Base-by-base conservation (phyloP, 2,797 vertebrate species). In the Heliangelus exortis region DNA sequence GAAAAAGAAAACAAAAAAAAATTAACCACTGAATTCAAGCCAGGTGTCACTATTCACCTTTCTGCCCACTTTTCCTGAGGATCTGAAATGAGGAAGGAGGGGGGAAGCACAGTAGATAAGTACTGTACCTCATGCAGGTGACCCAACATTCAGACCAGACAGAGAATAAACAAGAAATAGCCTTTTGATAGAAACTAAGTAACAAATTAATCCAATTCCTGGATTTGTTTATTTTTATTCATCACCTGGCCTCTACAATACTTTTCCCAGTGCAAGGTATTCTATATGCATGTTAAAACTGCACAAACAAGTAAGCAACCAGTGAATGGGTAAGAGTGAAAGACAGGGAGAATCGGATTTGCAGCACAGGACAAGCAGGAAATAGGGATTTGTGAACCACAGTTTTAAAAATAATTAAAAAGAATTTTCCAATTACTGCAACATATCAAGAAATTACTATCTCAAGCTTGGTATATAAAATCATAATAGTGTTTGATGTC, bases 281-380 rank as follows among this genome's bases (percentile, higher is more conserved):
- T 78, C 53, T 66, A 23, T 6, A 74, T 22, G 47, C 28, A 31
- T 1, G 11, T 15, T 57, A 61, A 87, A 90, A 80, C 7, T 36
- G 41, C 58, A 74, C 1, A 1, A 66, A 66, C 34, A 62, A 0
- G 0, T 19, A 75, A 72, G 21, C 6, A 89, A 57, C 15, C n/a
- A 48, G 29, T 25, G 29, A 84, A 75, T 9, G 36, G 13, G 47
- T 50, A 73, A 59, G 59, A 61, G 5, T 3, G 14, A 67, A 57
- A 76, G 47, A 89, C 10, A 68, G 36, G 41, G 91, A 92, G 34
- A 82, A 90, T 89, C 12, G 71, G 53, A 89, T 87, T 66, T 92
- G 61, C 47, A 92, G 68, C 11, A 31, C 14, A 53, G 25, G 21
- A 76, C 1, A 1, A 78, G 29, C 25, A 77, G 29, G 41, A 72